A percentile compares a stretch with the other conserved stretches of the same genome.
These are phyloP conservation scores for Petrocephalus zakoni DNA, from an alignment of 2,113 vertebrate genomes.

Conservation along the genomic window DNA sequence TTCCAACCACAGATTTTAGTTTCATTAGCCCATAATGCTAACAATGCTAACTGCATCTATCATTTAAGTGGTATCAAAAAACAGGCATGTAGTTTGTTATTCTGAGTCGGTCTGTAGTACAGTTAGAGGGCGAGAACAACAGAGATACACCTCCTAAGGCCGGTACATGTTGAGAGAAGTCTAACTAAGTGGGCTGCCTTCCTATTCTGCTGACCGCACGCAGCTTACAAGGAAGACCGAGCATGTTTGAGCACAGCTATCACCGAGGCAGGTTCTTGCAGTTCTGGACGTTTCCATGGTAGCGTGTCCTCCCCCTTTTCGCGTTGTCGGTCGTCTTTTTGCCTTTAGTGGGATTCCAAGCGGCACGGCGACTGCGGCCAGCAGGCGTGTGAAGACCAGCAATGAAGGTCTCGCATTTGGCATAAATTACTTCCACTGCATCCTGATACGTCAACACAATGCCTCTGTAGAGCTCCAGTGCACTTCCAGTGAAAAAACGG, in stretches of 20 bases:
- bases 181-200: background rate
- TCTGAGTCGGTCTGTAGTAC: no score
- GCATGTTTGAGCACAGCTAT: background rate
- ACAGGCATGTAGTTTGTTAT: background rate
- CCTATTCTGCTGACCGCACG: background rate
- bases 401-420: background rate
- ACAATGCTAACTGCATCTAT: background rate
- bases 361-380: background rate
- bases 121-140: no score
- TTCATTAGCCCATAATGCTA: background rate
- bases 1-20: background rate
- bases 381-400: background rate
- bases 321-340: background rate
- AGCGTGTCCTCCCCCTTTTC: background rate
- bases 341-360: constrained; percentile 2
- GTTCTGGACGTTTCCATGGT: background rate
- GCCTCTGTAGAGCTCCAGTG: background rate
- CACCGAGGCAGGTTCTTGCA: background rate
- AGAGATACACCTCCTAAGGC: no score
- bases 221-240: background rate
- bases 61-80: background rate
- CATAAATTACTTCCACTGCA: background rate
- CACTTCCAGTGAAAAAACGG: background rate
- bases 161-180: no score
- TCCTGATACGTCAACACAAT: background rate